A percentile compares a stretch with the other conserved stretches of the same genome.
These are phyloP conservation scores for Euphysa ruthae DNA, from an alignment of 30 jellyfish, hydroid and myxozoan species.

Conservation along the genomic window DNA sequence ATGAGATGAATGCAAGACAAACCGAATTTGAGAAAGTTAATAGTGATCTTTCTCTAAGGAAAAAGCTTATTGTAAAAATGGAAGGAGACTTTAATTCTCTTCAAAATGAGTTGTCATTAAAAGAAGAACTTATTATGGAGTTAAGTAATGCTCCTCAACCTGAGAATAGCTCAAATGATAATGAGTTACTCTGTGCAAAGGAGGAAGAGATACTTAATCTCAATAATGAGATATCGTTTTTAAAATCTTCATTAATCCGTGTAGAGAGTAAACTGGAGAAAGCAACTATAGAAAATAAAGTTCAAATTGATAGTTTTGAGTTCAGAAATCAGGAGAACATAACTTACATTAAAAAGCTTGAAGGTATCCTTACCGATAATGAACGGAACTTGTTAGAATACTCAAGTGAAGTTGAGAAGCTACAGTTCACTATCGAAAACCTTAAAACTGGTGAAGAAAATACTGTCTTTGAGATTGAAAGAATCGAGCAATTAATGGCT, in stretches of 20 bases:
- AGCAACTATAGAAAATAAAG: slow-evolving; percentile 1
- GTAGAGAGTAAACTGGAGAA: slow-evolving; percentile 1
- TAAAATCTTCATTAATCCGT: slow-evolving; percentile 11
- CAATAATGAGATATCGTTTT: background rate
- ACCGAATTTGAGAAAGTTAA: background rate
- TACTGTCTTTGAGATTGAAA: background rate
- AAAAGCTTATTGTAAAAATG: slow-evolving; percentile 13
- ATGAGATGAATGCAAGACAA: background rate
- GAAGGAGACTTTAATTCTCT: background rate
- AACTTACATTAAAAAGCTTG: background rate
- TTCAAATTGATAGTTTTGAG: background rate
- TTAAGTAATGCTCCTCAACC: no score
- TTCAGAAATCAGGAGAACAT: background rate
- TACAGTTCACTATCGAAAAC: background rate
- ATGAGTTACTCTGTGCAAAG: background rate
- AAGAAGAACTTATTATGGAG: slow-evolving; percentile 2
- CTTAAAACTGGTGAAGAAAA: background rate
- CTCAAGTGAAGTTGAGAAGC: background rate
- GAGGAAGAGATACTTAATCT: background rate
- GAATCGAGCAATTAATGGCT: background rate
- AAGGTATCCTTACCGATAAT: background rate
- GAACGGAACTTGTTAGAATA: background rate
- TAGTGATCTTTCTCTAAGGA: slow-evolving; percentile 5
- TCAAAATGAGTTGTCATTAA: background rate
- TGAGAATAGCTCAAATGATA: background rate